Conservation (phyloP, 35 echinoderm and acorn worm species). For the Ptychodera flava region DNA sequence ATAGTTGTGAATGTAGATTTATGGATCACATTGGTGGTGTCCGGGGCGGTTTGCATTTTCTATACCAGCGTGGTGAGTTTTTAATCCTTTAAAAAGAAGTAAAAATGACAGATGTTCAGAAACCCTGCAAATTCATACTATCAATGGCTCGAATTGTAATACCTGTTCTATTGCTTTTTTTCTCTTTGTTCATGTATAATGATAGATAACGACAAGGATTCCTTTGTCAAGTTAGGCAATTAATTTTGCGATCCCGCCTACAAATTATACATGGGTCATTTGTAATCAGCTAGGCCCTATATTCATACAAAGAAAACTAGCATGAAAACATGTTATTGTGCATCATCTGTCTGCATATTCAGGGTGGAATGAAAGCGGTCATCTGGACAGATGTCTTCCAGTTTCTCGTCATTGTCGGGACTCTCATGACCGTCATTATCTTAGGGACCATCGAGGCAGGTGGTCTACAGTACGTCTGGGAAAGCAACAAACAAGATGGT, state of each 20-base stretch:
- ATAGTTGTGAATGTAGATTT: no score
- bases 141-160: no score
- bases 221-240: neutral
- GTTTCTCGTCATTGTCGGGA: no score
- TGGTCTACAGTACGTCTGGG: conserved; percentile 35
- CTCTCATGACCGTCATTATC: conserved; percentile 37
- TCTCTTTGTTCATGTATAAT: no score
- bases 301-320: neutral
- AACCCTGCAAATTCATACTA: no score
- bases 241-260: neutral
- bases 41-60: conserved; percentile 25
- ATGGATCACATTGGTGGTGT: conserved; percentile 22
- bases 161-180: no score
- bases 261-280: neutral
- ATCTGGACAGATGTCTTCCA: no score
- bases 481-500: conserved; percentile 38
- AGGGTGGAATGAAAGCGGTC: conserved; percentile 76
- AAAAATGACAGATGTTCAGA: no score
- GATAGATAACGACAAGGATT: no score
- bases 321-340: neutral
- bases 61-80: conserved; percentile 39
- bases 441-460: conserved; percentile 49
- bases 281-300: neutral
- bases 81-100: no score
- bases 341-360: neutral